Evolutionary conservation across 2,888 invertebrate species (phyloP).

Genomic region (Sepiola atlantica): DNA sequence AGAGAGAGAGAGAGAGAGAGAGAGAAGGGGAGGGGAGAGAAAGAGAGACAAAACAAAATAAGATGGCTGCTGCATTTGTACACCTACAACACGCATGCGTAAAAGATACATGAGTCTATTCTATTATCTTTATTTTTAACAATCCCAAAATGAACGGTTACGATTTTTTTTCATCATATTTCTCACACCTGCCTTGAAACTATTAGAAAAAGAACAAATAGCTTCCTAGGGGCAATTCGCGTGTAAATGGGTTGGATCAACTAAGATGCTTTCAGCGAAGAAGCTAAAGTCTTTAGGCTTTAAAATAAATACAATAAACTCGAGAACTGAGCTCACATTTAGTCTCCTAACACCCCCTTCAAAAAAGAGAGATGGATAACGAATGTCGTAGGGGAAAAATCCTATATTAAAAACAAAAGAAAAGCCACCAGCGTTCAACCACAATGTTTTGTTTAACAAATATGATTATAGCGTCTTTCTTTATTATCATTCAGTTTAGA

Average conservation of each 20-base stretch:
- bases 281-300: conserved; percentile 20
- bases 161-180: neutral
- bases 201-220: neutral
- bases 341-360: neutral
- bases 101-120: neutral
- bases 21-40: too few species aligned
- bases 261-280: neutral
- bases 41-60: too few species aligned
- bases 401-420: neutral
- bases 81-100: neutral
- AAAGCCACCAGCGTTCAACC: neutral
- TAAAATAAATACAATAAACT: neutral
- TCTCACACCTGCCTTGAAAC: neutral
- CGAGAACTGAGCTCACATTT: neutral
- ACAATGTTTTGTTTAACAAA: neutral
- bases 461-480: neutral
- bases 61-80: neutral
- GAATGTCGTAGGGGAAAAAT: neutral
- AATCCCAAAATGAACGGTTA: neutral
- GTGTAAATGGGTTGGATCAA: neutral
- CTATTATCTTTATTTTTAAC: too few species aligned
- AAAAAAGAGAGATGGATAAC: neutral
- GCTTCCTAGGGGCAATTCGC: neutral
- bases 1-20: too few species aligned
- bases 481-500: neutral